phyloP scores from a whole-genome alignment of 2,797 vertebrate genomes.

The Spinus olivaceus region DNA sequence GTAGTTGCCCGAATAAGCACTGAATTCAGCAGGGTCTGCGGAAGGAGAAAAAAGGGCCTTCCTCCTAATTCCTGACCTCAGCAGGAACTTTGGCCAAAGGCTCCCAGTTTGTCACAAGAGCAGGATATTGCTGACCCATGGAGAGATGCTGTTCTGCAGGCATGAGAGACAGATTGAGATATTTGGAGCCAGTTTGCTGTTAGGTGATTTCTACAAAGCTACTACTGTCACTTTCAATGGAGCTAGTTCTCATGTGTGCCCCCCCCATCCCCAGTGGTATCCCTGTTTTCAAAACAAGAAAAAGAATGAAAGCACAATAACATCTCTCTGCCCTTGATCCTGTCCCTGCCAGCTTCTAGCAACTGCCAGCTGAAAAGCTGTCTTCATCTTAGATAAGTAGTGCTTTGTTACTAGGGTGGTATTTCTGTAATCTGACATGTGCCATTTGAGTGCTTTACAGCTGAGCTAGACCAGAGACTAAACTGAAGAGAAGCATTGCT shows the following conservation, averaged over 20 bases:
- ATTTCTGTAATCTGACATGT: neutral
- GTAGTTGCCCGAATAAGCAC: neutral
- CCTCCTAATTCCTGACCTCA: neutral
- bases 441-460: neutral
- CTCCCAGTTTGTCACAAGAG: neutral
- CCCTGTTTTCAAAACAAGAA: neutral
- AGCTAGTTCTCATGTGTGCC: neutral
- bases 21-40: neutral
- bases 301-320: neutral
- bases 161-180: neutral
- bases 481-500: neutral
- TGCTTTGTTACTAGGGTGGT: neutral
- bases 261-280: neutral
- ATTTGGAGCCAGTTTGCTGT: neutral
- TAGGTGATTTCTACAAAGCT: neutral
- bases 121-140: neutral
- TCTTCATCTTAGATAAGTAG: neutral
- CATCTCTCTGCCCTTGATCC: neutral
- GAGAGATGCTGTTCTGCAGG: neutral
- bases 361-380: constrained; percentile 7
- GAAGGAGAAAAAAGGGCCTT: neutral
- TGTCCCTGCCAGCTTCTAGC: neutral
- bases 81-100: neutral
- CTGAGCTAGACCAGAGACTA: neutral
- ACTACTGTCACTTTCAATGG: neutral